Conservation (phyloP, 2,113 vertebrate genomes). For the Suricata suricatta region DNA sequence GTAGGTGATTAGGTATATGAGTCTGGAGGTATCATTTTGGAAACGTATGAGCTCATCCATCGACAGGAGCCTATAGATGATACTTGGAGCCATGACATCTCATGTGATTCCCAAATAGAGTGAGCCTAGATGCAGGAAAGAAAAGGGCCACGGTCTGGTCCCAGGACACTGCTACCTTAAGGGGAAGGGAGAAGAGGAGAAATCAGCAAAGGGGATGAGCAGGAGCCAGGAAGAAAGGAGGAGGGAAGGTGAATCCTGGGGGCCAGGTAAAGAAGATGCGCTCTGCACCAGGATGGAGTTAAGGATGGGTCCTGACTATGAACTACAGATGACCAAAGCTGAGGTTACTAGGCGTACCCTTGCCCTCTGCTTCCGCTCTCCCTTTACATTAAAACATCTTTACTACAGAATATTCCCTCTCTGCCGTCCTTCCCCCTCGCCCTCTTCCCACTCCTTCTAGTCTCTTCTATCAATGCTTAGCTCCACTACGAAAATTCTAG, state of each 20-base stretch:
- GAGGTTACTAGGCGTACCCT: background rate
- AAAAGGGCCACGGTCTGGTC: background rate
- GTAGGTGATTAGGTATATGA: background rate
- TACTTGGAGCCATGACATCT: background rate
- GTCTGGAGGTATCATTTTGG: background rate
- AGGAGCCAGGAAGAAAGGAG: background rate
- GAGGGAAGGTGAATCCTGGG: background rate
- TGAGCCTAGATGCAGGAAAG: background rate
- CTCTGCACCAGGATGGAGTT: background rate
- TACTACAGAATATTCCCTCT: background rate
- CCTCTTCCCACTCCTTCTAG: background rate
- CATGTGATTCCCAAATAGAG: background rate
- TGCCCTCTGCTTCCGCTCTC: background rate
- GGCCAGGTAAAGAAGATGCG: background rate
- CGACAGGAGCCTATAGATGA: background rate
- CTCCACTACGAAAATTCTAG: background rate
- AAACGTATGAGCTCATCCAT: background rate
- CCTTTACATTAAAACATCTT: background rate
- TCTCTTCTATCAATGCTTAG: background rate
- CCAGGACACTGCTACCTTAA: background rate
- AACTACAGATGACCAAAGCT: background rate
- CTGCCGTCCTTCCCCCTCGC: background rate
- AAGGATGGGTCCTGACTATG: background rate
- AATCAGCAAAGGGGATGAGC: background rate
- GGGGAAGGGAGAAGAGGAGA: background rate